Evolutionary conservation across 2,113 vertebrate genomes (phyloP).

Genomic region (Anarhynchus alexandrinus): DNA sequence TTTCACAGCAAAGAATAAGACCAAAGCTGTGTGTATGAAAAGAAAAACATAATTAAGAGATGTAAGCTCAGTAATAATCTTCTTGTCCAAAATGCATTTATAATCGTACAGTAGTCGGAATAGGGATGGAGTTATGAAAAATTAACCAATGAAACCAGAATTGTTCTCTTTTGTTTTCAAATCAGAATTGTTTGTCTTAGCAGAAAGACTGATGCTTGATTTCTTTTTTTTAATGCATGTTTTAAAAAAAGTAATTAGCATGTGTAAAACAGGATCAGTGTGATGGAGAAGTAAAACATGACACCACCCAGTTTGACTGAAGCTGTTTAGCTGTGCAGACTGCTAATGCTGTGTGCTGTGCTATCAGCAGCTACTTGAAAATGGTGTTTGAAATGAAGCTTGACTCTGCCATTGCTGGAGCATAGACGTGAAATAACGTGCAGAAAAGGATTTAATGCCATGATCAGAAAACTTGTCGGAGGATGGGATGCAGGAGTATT

Average conservation of each 20-base stretch:
- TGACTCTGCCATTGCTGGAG: neutral
- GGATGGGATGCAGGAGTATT: neutral
- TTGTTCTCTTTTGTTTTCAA: neutral
- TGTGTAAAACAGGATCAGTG: neutral
- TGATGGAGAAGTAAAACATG: neutral
- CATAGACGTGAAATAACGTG: neutral
- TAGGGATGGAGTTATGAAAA: neutral
- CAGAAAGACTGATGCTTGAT: neutral
- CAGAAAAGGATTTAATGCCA: neutral
- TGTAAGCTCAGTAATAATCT: neutral
- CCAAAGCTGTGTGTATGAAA: neutral
- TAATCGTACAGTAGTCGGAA: neutral
- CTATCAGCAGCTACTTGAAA: neutral
- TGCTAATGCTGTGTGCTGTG: neutral
- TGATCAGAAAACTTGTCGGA: neutral
- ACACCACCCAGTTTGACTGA: neutral
- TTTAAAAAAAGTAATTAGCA: neutral
- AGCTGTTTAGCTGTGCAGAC: neutral
- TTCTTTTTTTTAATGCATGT: neutral
- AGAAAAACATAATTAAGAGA: constrained; percentile 23
- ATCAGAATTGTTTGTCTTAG: neutral
- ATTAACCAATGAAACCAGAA: neutral
- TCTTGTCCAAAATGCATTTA: neutral
- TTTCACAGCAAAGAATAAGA: neutral
- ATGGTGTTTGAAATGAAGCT: neutral